Evolutionary conservation across 2,797 vertebrate genomes (phyloP).

Genomic region (Acestrorhynchus altus): DNA sequence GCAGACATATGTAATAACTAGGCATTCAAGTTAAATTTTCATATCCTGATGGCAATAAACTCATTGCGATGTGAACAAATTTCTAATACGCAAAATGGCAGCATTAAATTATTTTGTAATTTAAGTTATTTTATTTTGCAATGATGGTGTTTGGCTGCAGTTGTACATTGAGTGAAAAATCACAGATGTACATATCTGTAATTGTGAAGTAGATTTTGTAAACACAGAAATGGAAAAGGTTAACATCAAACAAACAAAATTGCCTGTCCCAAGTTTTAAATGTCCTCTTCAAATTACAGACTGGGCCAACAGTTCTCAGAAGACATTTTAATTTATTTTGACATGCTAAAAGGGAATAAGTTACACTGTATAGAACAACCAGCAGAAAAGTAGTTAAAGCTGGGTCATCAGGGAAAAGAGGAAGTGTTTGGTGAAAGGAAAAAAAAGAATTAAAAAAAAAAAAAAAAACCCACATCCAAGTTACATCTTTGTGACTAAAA

Average conservation of each 20-base stretch:
- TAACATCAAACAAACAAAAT: background rate
- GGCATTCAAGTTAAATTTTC: no score
- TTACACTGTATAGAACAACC: conserved; percentile 84
- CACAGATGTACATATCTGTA: no score
- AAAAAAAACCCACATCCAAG: conserved; percentile 12
- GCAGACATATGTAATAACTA: no score
- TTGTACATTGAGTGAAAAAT: no score
- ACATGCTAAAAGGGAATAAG: conserved; percentile 90
- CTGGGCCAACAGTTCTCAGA: conserved; percentile 67
- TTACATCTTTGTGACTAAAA: conserved; percentile 66
- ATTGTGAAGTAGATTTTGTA: no score
- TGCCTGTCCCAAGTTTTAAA: background rate
- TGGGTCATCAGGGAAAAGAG: conserved; percentile 74
- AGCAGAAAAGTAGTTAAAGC: conserved; percentile 80
- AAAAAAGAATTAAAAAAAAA: conserved; percentile 53
- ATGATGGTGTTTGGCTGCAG: no score
- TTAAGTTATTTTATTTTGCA: no score
- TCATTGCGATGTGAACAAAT: no score
- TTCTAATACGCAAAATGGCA: no score
- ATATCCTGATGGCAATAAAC: no score
- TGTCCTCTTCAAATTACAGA: conserved; percentile 62
- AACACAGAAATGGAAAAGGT: conserved; percentile 11
- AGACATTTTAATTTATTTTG: conserved; percentile 76
- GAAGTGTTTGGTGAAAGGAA: background rate
- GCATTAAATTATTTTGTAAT: no score